Evolutionary conservation across 2,113 vertebrate genomes (phyloP), one percentile per base, ranked within the genome.

Genomic region (Scomber japonicus): DNA sequence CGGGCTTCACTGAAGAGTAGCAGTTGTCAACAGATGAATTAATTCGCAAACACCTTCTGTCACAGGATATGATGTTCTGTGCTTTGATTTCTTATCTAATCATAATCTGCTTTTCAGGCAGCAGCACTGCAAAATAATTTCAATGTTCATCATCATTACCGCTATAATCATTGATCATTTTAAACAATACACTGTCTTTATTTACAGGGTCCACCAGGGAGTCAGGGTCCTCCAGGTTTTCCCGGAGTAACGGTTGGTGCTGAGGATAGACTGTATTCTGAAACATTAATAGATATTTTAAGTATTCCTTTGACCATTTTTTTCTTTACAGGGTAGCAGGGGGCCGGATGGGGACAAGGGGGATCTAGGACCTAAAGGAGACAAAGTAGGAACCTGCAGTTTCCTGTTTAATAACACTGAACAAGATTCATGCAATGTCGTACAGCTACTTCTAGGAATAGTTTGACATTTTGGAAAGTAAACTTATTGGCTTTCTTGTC

Each of bases 321-420:
- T 14, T 71, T 56, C 40, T 70, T 71, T 40, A 46, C 84, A 98
- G 97, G 97, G 97, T 15, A 88, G 73, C 53, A 88, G 54, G 88
- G 96, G 95, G 60, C 90, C 83, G 0, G 78, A 89, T 48, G 97
- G 96, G 81, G 96, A 96, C 75, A 94, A 93, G 40, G 97, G 97
- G 6, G 87, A 95, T 65, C 24, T 67, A 40, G 97, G 97, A 80
- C 60, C 77, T n/a, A 96, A 95, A 94, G 97, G 97, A 61, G 78
- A 90, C 78, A 94, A 92, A 94, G 97, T 97, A 95, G 45, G 88
- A 87, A 50, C 6, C 55, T 27, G 14, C 13, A 14, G 27, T 50
- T 50, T 71, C 54, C 51, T 62, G 7, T 64, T 75, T 65, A 11
- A 10, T 66, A 46, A 63, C 13, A 51, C 24, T 54, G 21, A 59